These are phyloP conservation scores for Galago senegalensis DNA, from an alignment of 2,797 vertebrate species.

Conservation along the genomic window DNA sequence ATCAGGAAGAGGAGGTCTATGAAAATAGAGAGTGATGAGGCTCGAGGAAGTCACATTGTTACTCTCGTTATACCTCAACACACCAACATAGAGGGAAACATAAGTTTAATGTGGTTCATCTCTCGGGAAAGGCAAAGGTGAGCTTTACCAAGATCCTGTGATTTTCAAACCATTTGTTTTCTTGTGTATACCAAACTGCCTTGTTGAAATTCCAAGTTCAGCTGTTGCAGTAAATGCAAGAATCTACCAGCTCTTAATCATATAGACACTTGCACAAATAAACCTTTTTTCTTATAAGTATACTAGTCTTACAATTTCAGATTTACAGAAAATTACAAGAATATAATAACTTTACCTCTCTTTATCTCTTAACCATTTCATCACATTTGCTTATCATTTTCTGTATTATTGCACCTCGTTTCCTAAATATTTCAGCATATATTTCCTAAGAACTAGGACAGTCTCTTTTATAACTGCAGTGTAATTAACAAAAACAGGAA, in stretches of 20 bases:
- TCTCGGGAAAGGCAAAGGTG: background rate
- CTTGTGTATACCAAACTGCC: background rate
- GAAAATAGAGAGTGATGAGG: background rate
- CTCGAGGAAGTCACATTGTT: background rate
- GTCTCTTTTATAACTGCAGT: slow-evolving; percentile 7
- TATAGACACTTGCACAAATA: background rate
- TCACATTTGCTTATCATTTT: background rate
- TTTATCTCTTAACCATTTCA: background rate
- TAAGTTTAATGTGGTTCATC: background rate
- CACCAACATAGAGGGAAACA: background rate
- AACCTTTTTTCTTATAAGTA: background rate
- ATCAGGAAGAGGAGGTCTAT: background rate
- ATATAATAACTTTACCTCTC: background rate
- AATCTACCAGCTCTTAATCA: background rate
- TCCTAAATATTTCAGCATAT: slow-evolving; percentile 9
- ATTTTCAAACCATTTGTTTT: background rate
- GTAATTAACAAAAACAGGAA: slow-evolving; percentile 9
- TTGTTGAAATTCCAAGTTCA: background rate
- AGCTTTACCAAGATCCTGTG: background rate
- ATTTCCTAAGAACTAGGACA: slow-evolving; percentile 35
- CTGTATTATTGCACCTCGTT: background rate
- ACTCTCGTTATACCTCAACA: too few relatives aligned
- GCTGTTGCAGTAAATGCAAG: background rate
- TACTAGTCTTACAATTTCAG: background rate
- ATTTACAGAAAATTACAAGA: slow-evolving; percentile 7